These are phyloP conservation scores for Drosophila helvetica DNA, from an alignment of 2,888 invertebrate genomes.

Conservation along the genomic window DNA sequence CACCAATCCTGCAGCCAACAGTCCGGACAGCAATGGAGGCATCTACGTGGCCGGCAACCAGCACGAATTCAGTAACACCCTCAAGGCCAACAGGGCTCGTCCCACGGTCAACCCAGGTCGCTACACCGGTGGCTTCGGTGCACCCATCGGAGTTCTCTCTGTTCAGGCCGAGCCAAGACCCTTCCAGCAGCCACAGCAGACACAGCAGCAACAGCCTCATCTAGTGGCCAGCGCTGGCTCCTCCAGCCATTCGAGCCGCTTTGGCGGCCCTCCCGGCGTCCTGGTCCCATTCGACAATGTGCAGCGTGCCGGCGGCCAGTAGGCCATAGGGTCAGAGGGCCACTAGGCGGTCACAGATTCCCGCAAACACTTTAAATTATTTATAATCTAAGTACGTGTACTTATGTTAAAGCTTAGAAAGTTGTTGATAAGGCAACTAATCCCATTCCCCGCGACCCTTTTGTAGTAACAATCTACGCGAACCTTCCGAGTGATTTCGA, in stretches of 20 bases:
- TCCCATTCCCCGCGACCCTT: conserved; percentile 1
- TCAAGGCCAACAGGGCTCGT: conserved; percentile 40
- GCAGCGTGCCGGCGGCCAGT: conserved; percentile 60
- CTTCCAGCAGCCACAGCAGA: conserved; percentile 51
- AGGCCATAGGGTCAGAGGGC: conserved; percentile 28
- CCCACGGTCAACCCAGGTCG: conserved; percentile 55
- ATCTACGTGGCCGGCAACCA: conserved; percentile 66
- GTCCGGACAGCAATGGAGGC: not conserved
- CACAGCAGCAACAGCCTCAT: not conserved
- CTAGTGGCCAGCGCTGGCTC: conserved; percentile 16
- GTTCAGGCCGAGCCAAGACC: conserved; percentile 64
- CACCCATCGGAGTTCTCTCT: conserved; percentile 68
- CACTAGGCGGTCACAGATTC: not conserved
- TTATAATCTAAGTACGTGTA: conserved; percentile 67
- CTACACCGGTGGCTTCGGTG: conserved; percentile 76
- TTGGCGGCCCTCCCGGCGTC: conserved; percentile 83
- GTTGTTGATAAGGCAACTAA: conserved; percentile 7
- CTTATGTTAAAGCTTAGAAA: conserved; percentile 62
- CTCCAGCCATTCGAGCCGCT: conserved; percentile 65
- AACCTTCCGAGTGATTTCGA: conserved; percentile 30
- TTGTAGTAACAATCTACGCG: conserved; percentile 33
- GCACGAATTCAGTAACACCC: conserved; percentile 52
- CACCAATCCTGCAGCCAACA: conserved; percentile 10
- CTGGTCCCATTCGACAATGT: conserved; percentile 81
- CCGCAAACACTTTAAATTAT: conserved; percentile 72